These are phyloP conservation scores for Cyclina sinensis DNA, from an alignment of 1,140 invertebrate species.

Conservation along the genomic window DNA sequence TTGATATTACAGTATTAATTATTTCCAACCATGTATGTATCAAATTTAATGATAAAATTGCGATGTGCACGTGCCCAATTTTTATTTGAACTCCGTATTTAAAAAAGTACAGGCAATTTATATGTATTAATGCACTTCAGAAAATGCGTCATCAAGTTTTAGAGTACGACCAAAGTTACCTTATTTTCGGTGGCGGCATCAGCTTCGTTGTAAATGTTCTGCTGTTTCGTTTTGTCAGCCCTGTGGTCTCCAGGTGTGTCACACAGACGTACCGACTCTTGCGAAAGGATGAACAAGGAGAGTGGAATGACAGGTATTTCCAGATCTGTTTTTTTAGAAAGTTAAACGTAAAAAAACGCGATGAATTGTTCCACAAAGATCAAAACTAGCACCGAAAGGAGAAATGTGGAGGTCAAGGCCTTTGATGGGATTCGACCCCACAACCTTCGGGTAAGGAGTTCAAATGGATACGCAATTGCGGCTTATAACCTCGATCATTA, in stretches of 20 bases:
- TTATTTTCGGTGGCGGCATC: slow-evolving; percentile 34
- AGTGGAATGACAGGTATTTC: slow-evolving; percentile 59
- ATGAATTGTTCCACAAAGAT: no score
- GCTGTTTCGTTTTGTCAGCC: slow-evolving; percentile 42
- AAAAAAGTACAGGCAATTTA: neutral
- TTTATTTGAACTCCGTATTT: neutral
- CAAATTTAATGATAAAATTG: no score
- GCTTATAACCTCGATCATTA: neutral
- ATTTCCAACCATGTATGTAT: no score
- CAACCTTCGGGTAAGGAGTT: no score
- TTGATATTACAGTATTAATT: no score
- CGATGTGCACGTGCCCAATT: no score
- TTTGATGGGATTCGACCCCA: neutral
- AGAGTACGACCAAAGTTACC: slow-evolving; percentile 34
- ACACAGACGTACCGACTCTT: neutral
- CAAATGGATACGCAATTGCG: neutral
- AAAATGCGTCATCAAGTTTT: slow-evolving; percentile 2
- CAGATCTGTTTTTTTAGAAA: no score
- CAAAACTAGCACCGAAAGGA: no score
- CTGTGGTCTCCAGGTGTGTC: neutral
- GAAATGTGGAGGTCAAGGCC: neutral
- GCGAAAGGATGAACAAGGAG: neutral
- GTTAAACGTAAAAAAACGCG: no score
- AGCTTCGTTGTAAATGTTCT: slow-evolving; percentile 25
- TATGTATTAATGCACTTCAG: no score